phyloP scores from a whole-genome alignment of 1,140 invertebrate genomes.

The Heliconius melpomene region DNA sequence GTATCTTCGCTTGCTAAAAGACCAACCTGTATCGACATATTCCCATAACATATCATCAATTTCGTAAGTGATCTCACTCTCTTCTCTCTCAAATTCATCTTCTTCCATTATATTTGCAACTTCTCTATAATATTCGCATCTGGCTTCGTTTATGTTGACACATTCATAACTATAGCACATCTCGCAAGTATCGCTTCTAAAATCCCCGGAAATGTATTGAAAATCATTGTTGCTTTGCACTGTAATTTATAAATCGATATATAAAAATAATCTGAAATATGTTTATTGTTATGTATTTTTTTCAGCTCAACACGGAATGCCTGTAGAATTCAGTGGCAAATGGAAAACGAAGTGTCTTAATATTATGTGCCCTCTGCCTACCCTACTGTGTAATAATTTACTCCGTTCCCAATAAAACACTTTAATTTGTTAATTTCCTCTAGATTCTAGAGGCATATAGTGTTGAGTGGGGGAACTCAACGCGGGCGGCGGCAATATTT shows the following conservation, averaged over 20 bases:
- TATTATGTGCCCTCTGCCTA: no score
- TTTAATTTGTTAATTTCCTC: no score
- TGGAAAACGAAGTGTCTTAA: no score
- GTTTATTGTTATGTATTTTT: no score
- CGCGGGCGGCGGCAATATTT: no score
- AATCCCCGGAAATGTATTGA: not conserved
- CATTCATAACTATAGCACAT: slow-evolving; percentile 49
- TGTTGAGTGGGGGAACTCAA: no score
- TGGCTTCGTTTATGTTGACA: slow-evolving; percentile 36
- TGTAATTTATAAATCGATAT: not conserved
- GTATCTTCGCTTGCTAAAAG: not conserved
- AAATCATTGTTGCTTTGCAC: not conserved
- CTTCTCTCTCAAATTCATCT: slow-evolving; percentile 28
- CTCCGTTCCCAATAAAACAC: no score
- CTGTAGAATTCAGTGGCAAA: no score
- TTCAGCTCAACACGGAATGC: not conserved
- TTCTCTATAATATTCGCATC: slow-evolving; percentile 52
- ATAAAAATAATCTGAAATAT: not conserved
- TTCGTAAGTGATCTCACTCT: slow-evolving; percentile 23
- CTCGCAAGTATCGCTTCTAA: slow-evolving; percentile 31
- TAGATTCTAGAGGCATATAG: no score
- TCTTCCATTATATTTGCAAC: slow-evolving; percentile 23
- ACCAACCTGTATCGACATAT: slow-evolving; percentile 44
- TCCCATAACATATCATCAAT: slow-evolving; percentile 46
- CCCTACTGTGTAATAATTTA: no score